Evolutionary conservation across 2,113 vertebrate genomes (phyloP).

Genomic region (Archilochus colubris): DNA sequence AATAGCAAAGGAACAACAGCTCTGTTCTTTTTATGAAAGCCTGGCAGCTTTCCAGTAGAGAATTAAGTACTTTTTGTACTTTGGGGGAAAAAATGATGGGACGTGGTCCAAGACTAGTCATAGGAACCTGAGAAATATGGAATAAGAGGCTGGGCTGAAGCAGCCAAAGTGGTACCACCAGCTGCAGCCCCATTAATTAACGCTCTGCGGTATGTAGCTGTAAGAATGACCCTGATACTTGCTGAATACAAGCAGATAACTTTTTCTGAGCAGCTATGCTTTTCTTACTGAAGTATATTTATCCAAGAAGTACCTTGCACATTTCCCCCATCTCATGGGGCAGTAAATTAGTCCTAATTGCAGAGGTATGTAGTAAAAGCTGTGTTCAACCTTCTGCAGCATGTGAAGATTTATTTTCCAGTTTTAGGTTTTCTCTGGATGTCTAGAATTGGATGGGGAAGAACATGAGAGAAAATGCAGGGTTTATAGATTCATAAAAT

Average conservation of each 20-base stretch:
- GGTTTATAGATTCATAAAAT: constrained; percentile 76
- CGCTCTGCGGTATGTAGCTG: constrained; percentile 76
- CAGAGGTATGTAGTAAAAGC: constrained; percentile 76
- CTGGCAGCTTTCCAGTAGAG: constrained; percentile 77
- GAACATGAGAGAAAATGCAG: constrained; percentile 68
- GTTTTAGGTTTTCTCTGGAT: constrained; percentile 66
- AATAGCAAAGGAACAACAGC: constrained; percentile 78
- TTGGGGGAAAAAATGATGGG: constrained; percentile 74
- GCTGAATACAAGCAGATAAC: constrained; percentile 82
- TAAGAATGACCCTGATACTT: constrained; percentile 81
- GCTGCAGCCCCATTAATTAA: constrained; percentile 89
- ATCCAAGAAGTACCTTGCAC: constrained; percentile 77
- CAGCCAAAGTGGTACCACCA: constrained; percentile 89
- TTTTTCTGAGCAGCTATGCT: constrained; percentile 68
- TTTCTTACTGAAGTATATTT: constrained; percentile 73
- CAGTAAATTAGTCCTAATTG: constrained; percentile 86
- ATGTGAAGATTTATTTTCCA: constrained; percentile 75
- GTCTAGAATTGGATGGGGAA: constrained; percentile 32
- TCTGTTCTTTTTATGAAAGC: constrained; percentile 73
- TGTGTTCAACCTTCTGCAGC: constrained; percentile 67
- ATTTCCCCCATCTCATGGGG: constrained; percentile 69
- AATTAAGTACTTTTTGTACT: constrained; percentile 81
- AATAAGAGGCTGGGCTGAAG: constrained; percentile 71
- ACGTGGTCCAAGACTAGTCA: constrained; percentile 82
- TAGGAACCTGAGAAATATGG: constrained; percentile 79